Evolutionary conservation across 1,140 invertebrate species (phyloP).

Genomic region (Achatina immaculata): DNA sequence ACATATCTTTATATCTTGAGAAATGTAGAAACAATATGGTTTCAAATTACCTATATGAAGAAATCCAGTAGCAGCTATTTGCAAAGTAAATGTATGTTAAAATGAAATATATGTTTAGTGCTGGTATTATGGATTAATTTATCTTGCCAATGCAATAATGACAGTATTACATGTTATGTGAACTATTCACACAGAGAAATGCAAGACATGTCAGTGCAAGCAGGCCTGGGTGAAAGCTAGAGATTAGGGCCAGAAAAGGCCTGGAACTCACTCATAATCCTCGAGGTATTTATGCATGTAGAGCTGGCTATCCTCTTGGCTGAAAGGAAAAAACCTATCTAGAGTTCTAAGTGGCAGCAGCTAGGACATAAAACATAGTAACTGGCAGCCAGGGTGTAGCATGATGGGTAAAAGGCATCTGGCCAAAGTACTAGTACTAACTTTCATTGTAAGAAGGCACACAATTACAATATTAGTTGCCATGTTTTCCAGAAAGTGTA

Average conservation of each 20-base stretch:
- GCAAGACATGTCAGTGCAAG: constrained; percentile 5
- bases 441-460: no score
- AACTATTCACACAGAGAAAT: neutral
- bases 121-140: no score
- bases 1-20: no score
- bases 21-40: no score
- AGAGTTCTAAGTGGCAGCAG: neutral
- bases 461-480: no score
- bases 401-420: no score
- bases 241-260: constrained; percentile 16
- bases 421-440: no score
- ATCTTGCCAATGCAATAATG: neutral
- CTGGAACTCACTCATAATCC: constrained; percentile 65
- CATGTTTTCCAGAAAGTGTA: no score
- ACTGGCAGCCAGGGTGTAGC: neutral
- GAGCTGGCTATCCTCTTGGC: constrained; percentile 40
- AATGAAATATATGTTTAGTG: no score
- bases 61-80: no score
- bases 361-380: neutral
- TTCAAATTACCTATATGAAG: no score
- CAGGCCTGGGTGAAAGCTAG: constrained; percentile 19
- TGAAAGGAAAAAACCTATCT: constrained; percentile 33
- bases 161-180: neutral
- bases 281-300: constrained; percentile 61
- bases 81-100: no score